phyloP scores from a whole-genome alignment of 2,113 vertebrate species.

The Siniperca knerii region DNA sequence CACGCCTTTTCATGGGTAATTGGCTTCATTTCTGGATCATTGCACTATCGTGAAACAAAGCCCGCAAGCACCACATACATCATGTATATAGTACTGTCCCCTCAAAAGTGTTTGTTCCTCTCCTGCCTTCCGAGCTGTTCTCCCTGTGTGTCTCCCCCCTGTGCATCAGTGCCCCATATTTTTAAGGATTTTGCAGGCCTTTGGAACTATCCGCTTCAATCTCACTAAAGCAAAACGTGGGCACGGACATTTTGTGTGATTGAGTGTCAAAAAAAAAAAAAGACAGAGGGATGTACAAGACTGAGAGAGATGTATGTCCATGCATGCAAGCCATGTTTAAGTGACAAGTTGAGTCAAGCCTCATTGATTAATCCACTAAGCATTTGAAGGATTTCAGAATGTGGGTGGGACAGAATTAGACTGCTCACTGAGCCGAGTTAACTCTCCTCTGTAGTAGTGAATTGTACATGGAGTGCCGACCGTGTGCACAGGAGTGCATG shows the following conservation, averaged over 20 bases:
- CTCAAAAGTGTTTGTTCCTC: constrained; percentile 51
- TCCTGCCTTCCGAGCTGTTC: not conserved
- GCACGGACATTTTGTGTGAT: not conserved
- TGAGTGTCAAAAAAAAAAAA: not conserved
- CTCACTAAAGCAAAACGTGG: not conserved
- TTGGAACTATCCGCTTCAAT: constrained; percentile 4
- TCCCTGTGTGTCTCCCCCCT: not conserved
- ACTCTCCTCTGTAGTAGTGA: not conserved
- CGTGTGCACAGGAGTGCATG: not conserved
- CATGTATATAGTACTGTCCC: constrained; percentile 38
- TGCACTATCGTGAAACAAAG: constrained; percentile 64
- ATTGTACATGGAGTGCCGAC: constrained; percentile 1
- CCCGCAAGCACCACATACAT: constrained; percentile 63
- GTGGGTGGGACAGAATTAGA: constrained; percentile 39
- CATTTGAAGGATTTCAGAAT: constrained; percentile 62
- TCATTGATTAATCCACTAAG: constrained; percentile 74
- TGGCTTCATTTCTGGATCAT: constrained; percentile 72
- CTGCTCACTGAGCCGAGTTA: constrained; percentile 42
- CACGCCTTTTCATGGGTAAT: constrained; percentile 69
- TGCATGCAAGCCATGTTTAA: constrained; percentile 9
- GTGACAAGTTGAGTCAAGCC: constrained; percentile 56
- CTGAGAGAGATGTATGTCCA: constrained; percentile 35
- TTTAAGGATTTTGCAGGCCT: not conserved
- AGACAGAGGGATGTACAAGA: not conserved
- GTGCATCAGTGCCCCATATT: constrained; percentile 13